A percentile compares a stretch with the other conserved stretches of the same genome.
phyloP scores from a whole-genome alignment of 2,113 vertebrate genomes.

The Dendrocopos noguchii region DNA sequence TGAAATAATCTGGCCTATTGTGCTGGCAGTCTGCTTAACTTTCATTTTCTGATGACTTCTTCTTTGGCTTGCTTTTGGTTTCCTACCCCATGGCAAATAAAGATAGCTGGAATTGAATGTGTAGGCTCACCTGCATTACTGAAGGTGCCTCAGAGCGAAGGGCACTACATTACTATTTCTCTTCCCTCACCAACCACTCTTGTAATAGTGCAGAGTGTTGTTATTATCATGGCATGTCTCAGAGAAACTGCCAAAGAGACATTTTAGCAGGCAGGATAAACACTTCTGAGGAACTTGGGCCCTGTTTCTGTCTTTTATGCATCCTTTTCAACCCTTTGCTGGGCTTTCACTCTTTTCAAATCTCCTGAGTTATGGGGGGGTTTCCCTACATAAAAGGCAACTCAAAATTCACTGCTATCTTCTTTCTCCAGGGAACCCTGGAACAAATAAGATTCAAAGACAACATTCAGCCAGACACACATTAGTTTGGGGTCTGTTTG shows the following conservation, averaged over 20 bases:
- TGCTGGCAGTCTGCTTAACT: conserved; percentile 46
- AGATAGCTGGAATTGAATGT: conserved; percentile 63
- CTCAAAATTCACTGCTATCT: conserved; percentile 15
- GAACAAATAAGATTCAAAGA: conserved; percentile 50
- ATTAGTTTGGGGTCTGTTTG: conserved; percentile 43
- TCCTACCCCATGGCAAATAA: conserved; percentile 51
- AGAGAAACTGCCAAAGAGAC: conserved; percentile 51
- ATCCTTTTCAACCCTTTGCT: conserved; percentile 20
- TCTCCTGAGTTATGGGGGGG: conserved; percentile 40
- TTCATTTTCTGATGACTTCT: conserved; percentile 41
- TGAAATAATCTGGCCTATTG: conserved; percentile 43
- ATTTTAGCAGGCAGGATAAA: conserved; percentile 44
- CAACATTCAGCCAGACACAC: conserved; percentile 47
- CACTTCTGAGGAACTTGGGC: conserved; percentile 31
- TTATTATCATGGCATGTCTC: conserved; percentile 42
- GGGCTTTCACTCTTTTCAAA: conserved; percentile 43
- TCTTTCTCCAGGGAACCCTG: conserved; percentile 25
- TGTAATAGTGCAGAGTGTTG: not conserved
- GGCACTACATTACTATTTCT: conserved; percentile 29
- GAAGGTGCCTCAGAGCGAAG: conserved; percentile 40
- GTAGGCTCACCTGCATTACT: conserved; percentile 28
- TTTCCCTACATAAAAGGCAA: conserved; percentile 22
- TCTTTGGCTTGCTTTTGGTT: conserved; percentile 47
- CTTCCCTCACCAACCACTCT: not conserved
- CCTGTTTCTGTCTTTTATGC: conserved; percentile 44